A percentile compares a stretch with the other conserved stretches of the same genome.
Evolutionary conservation across 2,113 vertebrate genomes (phyloP).

Genomic region (Hemiscyllium ocellatum): DNA sequence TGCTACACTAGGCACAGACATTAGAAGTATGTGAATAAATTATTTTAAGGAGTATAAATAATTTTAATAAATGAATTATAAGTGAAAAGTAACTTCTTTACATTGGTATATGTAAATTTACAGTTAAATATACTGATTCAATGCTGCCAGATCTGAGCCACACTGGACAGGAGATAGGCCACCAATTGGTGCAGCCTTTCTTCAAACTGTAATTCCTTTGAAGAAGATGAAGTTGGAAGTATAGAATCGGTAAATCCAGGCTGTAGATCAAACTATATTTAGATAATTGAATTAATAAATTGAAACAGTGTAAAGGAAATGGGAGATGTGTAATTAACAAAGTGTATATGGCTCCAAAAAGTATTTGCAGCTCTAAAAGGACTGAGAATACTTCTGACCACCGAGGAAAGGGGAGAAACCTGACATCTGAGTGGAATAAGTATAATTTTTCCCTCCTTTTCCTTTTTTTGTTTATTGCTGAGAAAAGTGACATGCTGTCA

Average conservation of each 20-base stretch:
- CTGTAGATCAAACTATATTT: neutral
- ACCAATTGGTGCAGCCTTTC: neutral
- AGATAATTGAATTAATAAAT: neutral
- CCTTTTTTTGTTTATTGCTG: neutral
- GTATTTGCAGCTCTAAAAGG: neutral
- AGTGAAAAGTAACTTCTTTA: neutral
- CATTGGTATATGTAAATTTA: neutral
- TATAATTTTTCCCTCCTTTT: neutral
- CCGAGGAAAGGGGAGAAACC: neutral
- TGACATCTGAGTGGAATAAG: neutral
- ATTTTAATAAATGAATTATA: neutral
- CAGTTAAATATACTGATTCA: neutral
- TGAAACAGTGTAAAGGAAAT: neutral
- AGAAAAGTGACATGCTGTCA: too few relatives aligned
- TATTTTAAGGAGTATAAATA: neutral
- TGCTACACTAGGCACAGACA: neutral
- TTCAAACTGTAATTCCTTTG: neutral
- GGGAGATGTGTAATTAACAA: neutral
- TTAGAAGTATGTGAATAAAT: neutral
- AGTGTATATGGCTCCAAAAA: neutral
- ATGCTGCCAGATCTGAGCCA: neutral
- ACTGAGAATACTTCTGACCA: neutral
- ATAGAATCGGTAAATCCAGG: neutral
- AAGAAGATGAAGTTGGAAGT: neutral
- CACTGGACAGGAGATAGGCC: neutral